phyloP scores from a whole-genome alignment of 2,888 invertebrate genomes.

The Trypoxylon attenuatum region DNA sequence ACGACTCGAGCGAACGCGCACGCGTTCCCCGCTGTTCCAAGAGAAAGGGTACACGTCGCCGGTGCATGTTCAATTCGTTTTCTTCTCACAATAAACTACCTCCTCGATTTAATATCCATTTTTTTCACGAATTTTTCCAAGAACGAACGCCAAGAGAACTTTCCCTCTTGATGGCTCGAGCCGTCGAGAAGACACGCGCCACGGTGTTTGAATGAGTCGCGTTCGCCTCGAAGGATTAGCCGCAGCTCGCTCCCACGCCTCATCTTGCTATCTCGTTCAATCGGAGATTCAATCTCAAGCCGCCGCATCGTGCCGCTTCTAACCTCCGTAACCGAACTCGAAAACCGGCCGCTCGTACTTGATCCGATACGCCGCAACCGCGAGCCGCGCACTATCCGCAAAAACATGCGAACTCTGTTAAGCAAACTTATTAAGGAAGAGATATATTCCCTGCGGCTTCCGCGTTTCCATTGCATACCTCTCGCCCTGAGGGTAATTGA shows the following conservation, averaged over 20 bases:
- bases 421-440: conserved; percentile 42
- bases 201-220: conserved; percentile 43
- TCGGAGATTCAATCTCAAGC: conserved; percentile 59
- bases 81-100: conserved; percentile 27
- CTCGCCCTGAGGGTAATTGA: conserved; percentile 12
- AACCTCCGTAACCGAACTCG: conserved; percentile 46
- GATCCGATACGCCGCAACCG: conserved; percentile 30
- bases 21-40: too few species aligned
- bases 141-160: conserved; percentile 32
- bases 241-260: conserved; percentile 64
- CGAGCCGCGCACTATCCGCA: conserved; percentile 10
- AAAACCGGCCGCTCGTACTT: conserved; percentile 36
- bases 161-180: conserved; percentile 53
- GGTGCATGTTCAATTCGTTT: conserved; percentile 22
- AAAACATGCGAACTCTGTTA: conserved; percentile 35
- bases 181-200: conserved; percentile 46
- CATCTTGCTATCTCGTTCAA: conserved; percentile 54
- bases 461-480: conserved; percentile 32
- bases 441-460: conserved; percentile 34
- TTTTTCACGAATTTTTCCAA: conserved; percentile 21
- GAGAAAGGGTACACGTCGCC: conserved; percentile 28
- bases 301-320: conserved; percentile 23
- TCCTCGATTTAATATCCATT: conserved; percentile 35
- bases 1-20: too few species aligned
- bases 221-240: conserved; percentile 56